Percentiles rank a stretch among this genome's conserved stretches.
phyloP scores from a whole-genome alignment of 2,888 invertebrate species.

The Taenaris catops region DNA sequence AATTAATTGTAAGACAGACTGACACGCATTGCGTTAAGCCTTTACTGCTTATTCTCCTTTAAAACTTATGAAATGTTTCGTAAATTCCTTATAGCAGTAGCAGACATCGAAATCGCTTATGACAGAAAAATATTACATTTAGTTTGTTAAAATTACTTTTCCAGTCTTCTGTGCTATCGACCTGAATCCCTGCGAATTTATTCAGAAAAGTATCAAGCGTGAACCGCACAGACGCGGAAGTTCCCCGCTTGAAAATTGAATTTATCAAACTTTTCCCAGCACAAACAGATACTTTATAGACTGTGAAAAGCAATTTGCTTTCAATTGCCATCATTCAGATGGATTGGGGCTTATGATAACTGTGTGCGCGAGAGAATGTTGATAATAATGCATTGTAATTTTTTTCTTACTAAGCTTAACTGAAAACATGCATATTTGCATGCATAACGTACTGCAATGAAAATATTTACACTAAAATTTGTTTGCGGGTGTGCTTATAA shows the following conservation, averaged over 20 bases:
- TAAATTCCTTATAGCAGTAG: too few species aligned
- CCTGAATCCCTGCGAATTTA: constrained; percentile 61
- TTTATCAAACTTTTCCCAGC: constrained; percentile 70
- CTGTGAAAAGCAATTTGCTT: constrained; percentile 72
- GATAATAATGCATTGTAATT: too few species aligned
- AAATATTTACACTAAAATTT: too few species aligned
- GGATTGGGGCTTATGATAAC: constrained; percentile 43
- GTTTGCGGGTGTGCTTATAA: too few species aligned
- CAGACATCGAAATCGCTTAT: constrained; percentile 14
- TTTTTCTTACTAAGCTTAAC: too few species aligned
- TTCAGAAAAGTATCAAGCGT: constrained; percentile 69
- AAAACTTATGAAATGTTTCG: too few species aligned
- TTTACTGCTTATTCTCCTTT: too few species aligned
- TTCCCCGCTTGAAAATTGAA: constrained; percentile 70
- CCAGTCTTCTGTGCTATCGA: constrained; percentile 53
- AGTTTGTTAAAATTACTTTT: constrained; percentile 28
- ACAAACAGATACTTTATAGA: constrained; percentile 73
- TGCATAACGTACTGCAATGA: too few species aligned
- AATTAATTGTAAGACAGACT: too few species aligned
- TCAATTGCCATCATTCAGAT: constrained; percentile 59
- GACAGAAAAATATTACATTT: constrained; percentile 17
- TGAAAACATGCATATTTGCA: too few species aligned
- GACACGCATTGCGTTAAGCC: too few species aligned
- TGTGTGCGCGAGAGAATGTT: too few species aligned
- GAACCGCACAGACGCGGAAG: constrained; percentile 65